Evolutionary conservation across 1,140 invertebrate genomes (phyloP), one percentile per base, ranked within the genome.

Genomic region (Zaprionus nigranus): DNA sequence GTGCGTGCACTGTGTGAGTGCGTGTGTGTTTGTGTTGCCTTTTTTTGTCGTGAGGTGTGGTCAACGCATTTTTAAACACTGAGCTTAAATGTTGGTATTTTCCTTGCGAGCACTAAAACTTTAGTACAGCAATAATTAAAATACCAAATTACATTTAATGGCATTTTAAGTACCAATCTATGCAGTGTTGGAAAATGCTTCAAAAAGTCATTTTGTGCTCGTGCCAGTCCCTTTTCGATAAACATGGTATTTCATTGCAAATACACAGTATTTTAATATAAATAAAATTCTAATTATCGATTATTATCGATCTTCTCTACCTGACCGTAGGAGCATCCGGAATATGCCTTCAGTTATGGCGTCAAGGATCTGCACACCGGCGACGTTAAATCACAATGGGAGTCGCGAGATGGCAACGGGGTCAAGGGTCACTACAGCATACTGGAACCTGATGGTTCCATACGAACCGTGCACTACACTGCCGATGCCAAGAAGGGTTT

Each of bases 341-440:
- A 94, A 85, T 96, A 96, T 77, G 93, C 95, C 11, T 96, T 95
- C 73, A 95, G 95, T 64, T 96, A 96, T 75, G 95, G 95, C 13
- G 95, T 96, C 6, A 94, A 95, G 57, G 96, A 96, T 88, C 93
- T 94, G 53, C 93, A 95, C 20, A 96, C 95, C 0, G 96, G 95
- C 1, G 95, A 96, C 78, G 93, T 95, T 0, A 95, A 95, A 73
- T 94, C 94, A 15, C 94, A 95, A 69, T 94, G 94, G 83, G 95
- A 95, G 85, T 94, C 94, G 13, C 92, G 95, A 15, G 94, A 94
- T 61, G 94, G 93, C 7, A 94, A 94, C 51, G 92, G 93, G 1
- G 94, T 95, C 3, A 94, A 94, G 49, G 95, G 95, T 53, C 94
- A 95, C 87, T 96, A 96, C 92, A 94, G 94, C 65, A 93, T 96